Percentiles rank a stretch among this genome's conserved stretches.
phyloP scores from a whole-genome alignment of 1,140 invertebrate species.

The Macrobrachium rosenbergii region DNA sequence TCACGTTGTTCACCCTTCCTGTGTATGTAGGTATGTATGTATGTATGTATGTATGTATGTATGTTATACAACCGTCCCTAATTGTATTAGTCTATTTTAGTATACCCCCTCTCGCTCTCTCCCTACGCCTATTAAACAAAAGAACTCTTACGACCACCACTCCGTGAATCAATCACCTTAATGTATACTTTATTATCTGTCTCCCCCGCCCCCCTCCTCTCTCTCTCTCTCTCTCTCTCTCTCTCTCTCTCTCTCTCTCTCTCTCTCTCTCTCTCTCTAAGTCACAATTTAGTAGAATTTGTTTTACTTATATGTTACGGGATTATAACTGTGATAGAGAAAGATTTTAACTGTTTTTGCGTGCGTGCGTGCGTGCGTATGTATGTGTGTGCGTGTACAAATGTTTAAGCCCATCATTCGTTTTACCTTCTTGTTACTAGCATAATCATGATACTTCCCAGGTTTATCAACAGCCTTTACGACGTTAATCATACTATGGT shows the following conservation, averaged over 20 bases:
- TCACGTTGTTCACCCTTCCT: not conserved
- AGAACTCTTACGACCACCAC: not conserved
- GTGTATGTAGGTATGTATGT: not conserved
- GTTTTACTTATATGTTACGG: not conserved
- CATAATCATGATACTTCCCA: too few species aligned
- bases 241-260: constrained; percentile 31
- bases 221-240: constrained; percentile 31
- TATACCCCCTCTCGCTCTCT: not conserved
- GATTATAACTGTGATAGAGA: too few species aligned
- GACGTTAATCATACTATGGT: too few species aligned
- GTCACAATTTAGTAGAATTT: not conserved
- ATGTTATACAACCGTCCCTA: not conserved
- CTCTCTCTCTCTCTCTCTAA: constrained; percentile 12
- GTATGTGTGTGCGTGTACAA: too few species aligned
- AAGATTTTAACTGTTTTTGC: too few species aligned
- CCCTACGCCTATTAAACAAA: not conserved
- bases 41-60: not conserved
- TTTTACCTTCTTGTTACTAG: too few species aligned
- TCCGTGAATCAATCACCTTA: not conserved
- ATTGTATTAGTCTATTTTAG: too few species aligned
- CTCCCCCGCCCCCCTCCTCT: not conserved
- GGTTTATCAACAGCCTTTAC: too few species aligned
- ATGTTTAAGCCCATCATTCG: too few species aligned
- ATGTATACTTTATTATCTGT: too few species aligned
- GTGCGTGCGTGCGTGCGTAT: too few species aligned